Conservation (phyloP, 2,888 invertebrate genomes). For the Marasmarcha lunaedactyla region DNA sequence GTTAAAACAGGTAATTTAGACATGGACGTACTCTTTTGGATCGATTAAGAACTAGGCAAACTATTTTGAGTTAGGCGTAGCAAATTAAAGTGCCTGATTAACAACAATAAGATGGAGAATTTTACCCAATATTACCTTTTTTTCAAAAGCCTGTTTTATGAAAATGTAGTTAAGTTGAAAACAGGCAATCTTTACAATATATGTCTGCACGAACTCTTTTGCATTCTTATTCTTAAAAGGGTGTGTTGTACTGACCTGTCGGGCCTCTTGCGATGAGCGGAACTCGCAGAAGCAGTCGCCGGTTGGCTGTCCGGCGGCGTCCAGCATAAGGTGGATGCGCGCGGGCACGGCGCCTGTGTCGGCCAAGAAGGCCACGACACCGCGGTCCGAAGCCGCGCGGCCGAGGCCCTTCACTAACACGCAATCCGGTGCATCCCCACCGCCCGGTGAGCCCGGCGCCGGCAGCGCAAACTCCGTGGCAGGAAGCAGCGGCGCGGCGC, state of each 20-base stretch:
- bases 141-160: too few relatives aligned
- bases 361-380: constrained; percentile 84
- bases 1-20: too few relatives aligned
- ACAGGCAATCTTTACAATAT: too few relatives aligned
- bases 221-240: too few relatives aligned
- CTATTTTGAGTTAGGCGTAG: too few relatives aligned
- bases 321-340: constrained; percentile 82
- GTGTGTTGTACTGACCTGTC: constrained; percentile 42
- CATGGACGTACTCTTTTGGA: too few relatives aligned
- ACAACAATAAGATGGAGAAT: too few relatives aligned
- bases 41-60: too few relatives aligned
- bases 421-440: constrained; percentile 69
- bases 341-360: constrained; percentile 81
- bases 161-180: too few relatives aligned
- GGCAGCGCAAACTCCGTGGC: constrained; percentile 8
- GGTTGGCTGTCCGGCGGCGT: constrained; percentile 76
- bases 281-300: constrained; percentile 94
- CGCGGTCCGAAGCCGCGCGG: constrained; percentile 79
- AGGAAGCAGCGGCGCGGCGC: constrained; percentile 23
- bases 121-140: too few relatives aligned
- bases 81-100: too few relatives aligned
- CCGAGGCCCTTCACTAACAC: constrained; percentile 82
- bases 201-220: too few relatives aligned
- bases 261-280: constrained; percentile 75
- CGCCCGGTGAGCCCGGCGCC: constrained; percentile 12